Percentiles rank a stretch among this genome's conserved stretches.
These are phyloP conservation scores for Pammene fasciana DNA, from an alignment of 2,888 invertebrate genomes.

Conservation along the genomic window DNA sequence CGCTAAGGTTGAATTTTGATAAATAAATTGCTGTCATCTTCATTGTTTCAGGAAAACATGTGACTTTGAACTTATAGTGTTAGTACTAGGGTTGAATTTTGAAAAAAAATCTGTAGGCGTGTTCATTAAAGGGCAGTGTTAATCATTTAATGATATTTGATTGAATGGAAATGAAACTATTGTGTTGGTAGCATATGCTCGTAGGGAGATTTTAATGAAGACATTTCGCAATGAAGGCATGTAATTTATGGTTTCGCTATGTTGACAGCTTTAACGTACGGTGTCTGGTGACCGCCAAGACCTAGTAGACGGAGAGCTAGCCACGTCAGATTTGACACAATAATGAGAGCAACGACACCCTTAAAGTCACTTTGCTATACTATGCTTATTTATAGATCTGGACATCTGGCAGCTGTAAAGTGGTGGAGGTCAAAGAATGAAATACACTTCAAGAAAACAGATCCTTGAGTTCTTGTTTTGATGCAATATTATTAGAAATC, in stretches of 20 bases:
- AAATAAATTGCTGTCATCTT: too few relatives aligned
- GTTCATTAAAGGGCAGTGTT: constrained; percentile 33
- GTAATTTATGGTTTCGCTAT: not conserved
- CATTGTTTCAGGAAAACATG: too few relatives aligned
- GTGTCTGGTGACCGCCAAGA: not conserved
- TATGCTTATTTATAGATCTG: too few relatives aligned
- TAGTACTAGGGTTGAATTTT: not conserved
- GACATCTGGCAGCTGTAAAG: too few relatives aligned
- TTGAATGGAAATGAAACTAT: constrained; percentile 37
- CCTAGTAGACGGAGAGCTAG: too few relatives aligned
- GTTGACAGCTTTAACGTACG: not conserved
- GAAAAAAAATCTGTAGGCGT: not conserved
- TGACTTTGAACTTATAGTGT: not conserved
- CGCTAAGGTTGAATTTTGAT: not conserved
- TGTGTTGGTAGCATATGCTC: constrained; percentile 24
- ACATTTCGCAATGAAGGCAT: not conserved
- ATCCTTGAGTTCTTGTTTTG: too few relatives aligned
- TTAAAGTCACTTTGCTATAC: too few relatives aligned
- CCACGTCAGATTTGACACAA: too few relatives aligned
- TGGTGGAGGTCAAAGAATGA: too few relatives aligned
- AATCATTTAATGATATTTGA: constrained; percentile 38
- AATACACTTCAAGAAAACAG: too few relatives aligned
- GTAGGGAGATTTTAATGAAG: not conserved
- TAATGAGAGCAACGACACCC: too few relatives aligned
- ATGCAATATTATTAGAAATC: too few relatives aligned